These are phyloP conservation scores for Acridotheres tristis DNA, from an alignment of 2,797 vertebrate genomes.

Conservation along the genomic window DNA sequence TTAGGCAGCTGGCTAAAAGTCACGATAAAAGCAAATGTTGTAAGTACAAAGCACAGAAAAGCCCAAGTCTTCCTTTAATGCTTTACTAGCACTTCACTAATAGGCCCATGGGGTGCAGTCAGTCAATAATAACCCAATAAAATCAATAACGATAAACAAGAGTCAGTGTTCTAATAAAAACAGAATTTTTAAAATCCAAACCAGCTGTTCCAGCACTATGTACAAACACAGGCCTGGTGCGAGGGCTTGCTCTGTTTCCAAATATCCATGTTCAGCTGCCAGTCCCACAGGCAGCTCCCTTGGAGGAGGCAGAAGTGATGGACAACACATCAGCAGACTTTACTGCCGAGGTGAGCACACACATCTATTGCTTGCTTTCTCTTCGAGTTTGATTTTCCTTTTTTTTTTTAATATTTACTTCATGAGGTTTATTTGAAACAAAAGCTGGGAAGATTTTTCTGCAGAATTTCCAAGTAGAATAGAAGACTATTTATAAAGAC, in stretches of 20 bases:
- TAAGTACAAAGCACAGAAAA: slow-evolving; percentile 58
- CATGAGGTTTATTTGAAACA: background rate
- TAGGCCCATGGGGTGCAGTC: slow-evolving; percentile 62
- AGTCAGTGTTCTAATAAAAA: slow-evolving; percentile 74
- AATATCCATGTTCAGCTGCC: fast-evolving
- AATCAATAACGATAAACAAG: slow-evolving; percentile 76
- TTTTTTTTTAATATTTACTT: background rate
- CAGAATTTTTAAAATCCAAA: slow-evolving; percentile 65
- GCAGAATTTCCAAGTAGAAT: background rate
- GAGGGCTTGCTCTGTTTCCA: background rate
- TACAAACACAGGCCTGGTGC: slow-evolving; percentile 1
- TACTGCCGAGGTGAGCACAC: background rate
- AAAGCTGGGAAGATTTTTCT: background rate
- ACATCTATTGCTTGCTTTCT: background rate
- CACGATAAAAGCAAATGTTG: slow-evolving; percentile 30
- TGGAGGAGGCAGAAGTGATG: background rate
- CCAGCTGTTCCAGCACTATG: slow-evolving; percentile 48
- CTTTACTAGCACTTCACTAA: slow-evolving; percentile 71
- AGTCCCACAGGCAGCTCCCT: background rate
- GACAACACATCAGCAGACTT: background rate
- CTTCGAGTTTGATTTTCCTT: background rate
- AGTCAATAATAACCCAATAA: slow-evolving; percentile 75
- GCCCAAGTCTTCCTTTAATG: slow-evolving; percentile 55
- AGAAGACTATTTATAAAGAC: background rate
- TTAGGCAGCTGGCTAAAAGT: slow-evolving; percentile 29